Evolutionary conservation across 2,113 vertebrate species (phyloP).

Genomic region (Lamprologus sp.): DNA sequence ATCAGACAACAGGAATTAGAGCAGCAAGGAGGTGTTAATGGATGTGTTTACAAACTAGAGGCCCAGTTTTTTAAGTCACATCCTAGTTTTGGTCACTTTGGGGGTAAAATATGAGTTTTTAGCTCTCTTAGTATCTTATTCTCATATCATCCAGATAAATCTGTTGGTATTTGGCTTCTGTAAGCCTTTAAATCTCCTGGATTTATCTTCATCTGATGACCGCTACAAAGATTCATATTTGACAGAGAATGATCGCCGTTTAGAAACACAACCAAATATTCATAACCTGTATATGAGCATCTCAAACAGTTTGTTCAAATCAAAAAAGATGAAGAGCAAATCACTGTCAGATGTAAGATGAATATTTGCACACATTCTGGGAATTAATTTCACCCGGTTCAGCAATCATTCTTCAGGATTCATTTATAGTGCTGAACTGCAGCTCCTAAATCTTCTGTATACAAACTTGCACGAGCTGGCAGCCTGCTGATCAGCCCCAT

Average conservation of each 20-base stretch:
- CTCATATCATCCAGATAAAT: background rate
- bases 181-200: background rate
- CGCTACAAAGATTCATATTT: background rate
- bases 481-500: background rate
- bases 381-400: background rate
- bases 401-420: background rate
- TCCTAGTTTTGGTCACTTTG: background rate
- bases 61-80: background rate
- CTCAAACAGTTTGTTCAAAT: background rate
- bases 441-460: background rate
- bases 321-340: background rate
- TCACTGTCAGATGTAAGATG: background rate
- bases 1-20: background rate
- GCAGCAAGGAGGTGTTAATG: background rate
- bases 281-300: background rate
- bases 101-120: background rate
- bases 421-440: background rate
- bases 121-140: background rate
- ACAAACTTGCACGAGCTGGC: background rate
- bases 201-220: background rate
- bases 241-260: background rate
- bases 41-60: background rate
- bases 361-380: background rate
- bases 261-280: background rate
- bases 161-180: background rate